Base-by-base conservation (phyloP, 1,140 invertebrate species). In the Alviniconcha marisindica region DNA sequence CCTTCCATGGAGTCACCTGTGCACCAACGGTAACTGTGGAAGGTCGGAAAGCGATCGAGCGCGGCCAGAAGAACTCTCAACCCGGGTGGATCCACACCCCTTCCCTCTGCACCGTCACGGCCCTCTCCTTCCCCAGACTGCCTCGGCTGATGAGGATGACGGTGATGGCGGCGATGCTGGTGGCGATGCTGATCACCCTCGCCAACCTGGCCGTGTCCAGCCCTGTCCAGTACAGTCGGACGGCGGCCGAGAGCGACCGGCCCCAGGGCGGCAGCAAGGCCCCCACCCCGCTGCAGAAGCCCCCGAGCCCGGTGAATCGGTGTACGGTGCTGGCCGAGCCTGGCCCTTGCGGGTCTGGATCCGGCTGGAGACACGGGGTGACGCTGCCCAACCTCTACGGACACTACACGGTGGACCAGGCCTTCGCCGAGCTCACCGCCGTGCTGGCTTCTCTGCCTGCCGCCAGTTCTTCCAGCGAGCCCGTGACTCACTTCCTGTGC, bases 361-460 rank as follows among this genome's bases (percentile, higher is more conserved):
- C 40, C 40, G 33, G 54, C 60, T 44, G 40, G 78, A 63, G 36
- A 24, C 78, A 60, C 2, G 78, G 78, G 1, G 60, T 80, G 36
- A 66, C 38, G 56, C 78, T 80, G 56, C 78, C 78, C 56, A 80
- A 80, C 56, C 78, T 80, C 2, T 80, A 80, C n/a, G 78, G 78
- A 18, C 78, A 80, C 21, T 38, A 66, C 21, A 80, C 78, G 2
- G 56, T 80, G 51, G 40, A 33, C 7, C 36, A 80, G 36, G 78
- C 78, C 36, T 21, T 66, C 24, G 5, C 56, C 2, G 56, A 80
- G 78, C 54, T 80, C 44, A 21, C 33, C 10, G n/a, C 14, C 1
- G 56, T 80, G 31, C 56, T 66, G 56, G 33, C 28, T 4, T 60
- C 56, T 15, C 36, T 80, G 21, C 33, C 78, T 14, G 24, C 54